Percentiles rank a stretch among this genome's conserved stretches.
These are phyloP conservation scores for Platichthys stellatus DNA, from an alignment of 2,113 vertebrate genomes.

Conservation along the genomic window DNA sequence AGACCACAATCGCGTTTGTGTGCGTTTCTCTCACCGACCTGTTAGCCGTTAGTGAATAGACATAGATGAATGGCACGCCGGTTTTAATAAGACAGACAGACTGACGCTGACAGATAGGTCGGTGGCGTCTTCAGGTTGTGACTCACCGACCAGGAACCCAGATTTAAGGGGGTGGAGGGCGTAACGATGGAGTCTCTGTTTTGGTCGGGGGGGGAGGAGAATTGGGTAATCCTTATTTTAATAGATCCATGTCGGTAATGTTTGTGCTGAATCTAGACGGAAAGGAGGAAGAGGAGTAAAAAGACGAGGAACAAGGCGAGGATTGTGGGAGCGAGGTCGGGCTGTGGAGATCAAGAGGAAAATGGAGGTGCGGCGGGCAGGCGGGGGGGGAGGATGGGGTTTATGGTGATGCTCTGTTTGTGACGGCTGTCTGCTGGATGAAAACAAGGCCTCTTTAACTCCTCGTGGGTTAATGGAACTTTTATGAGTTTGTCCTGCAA, in stretches of 20 bases:
- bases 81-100: constrained; percentile 71
- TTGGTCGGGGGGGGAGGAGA: constrained; percentile 26
- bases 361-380: constrained; percentile 21
- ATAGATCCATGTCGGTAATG: constrained; percentile 21
- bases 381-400: constrained; percentile 77
- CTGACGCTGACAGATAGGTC: constrained; percentile 65
- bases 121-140: constrained; percentile 72
- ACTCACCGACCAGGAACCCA: constrained; percentile 72
- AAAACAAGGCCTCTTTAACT: constrained; percentile 97
- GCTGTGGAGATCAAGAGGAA: constrained; percentile 61
- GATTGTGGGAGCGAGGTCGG: constrained; percentile 5
- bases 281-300: neutral
- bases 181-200: constrained; percentile 62
- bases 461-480: constrained; percentile 98
- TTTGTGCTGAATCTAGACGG: neutral
- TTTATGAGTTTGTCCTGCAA: constrained; percentile 93
- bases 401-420: constrained; percentile 99
- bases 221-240: constrained; percentile 15
- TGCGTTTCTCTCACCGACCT: constrained; percentile 15
- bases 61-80: constrained; percentile 34
- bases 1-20: neutral
- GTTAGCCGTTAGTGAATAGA: constrained; percentile 20
- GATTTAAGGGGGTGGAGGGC: constrained; percentile 41
- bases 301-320: constrained; percentile 7
- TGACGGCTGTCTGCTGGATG: constrained; percentile 97